phyloP scores from a whole-genome alignment of 2,797 vertebrate genomes.

The Sebastes cheni region DNA sequence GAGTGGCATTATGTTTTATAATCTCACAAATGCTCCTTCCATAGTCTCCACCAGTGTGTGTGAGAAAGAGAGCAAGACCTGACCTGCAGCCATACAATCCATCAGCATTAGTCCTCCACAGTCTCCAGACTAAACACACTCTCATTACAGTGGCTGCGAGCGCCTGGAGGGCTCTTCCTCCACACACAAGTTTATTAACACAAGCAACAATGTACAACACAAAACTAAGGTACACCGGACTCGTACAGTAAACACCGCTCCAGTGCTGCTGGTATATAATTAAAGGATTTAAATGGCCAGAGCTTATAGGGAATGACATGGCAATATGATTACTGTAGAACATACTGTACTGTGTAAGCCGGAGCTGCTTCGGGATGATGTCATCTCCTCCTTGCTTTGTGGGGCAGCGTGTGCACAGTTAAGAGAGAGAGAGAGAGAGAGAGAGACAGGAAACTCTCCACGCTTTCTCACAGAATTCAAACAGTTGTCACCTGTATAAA shows the following conservation, averaged over 20 bases:
- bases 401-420: conserved; percentile 24
- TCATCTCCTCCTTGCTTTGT: conserved; percentile 65
- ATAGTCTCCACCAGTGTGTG: conserved; percentile 23
- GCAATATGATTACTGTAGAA: conserved; percentile 72
- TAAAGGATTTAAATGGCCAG: conserved; percentile 71
- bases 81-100: conserved; percentile 83
- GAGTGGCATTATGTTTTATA: conserved; percentile 15
- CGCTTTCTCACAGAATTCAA: conserved; percentile 55
- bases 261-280: conserved; percentile 70
- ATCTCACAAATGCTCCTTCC: conserved; percentile 28
- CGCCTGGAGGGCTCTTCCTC: conserved; percentile 72
- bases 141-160: conserved; percentile 81
- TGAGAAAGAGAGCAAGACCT: conserved; percentile 70
- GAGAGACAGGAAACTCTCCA: conserved; percentile 46
- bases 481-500: conserved; percentile 47
- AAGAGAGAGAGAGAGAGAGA: conserved; percentile 5
- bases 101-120: conserved; percentile 84
- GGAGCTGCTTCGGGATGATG: conserved; percentile 68
- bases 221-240: conserved; percentile 61
- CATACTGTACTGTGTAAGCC: conserved; percentile 59
- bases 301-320: conserved; percentile 72
- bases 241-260: conserved; percentile 72
- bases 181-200: conserved; percentile 83
- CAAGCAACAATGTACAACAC: conserved; percentile 72
- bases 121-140: conserved; percentile 87